Conservation (phyloP, 1,140 invertebrate species). For the Neuroterus valhalla region DNA sequence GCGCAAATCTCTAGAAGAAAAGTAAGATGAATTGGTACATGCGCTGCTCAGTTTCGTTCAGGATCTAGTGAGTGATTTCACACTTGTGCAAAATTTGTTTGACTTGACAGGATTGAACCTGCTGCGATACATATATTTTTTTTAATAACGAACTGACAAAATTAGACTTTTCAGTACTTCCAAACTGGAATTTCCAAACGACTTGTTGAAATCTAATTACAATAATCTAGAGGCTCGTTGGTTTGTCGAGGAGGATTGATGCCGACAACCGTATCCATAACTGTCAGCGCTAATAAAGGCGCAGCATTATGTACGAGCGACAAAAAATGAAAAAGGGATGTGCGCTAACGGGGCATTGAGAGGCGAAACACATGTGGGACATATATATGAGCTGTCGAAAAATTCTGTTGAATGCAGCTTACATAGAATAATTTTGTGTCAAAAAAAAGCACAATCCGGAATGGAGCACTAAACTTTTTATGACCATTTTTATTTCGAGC, state of each 20-base stretch:
- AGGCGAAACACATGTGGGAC: background rate
- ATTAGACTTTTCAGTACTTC: constrained; percentile 10
- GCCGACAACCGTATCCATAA: constrained; percentile 19
- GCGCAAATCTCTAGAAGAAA: background rate
- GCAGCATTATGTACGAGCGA: background rate
- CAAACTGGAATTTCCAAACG: background rate
- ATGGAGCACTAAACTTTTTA: too few species aligned
- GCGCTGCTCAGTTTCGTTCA: too few species aligned
- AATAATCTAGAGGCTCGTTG: background rate
- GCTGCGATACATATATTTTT: background rate
- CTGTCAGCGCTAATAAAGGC: constrained; percentile 21
- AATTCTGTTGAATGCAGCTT: background rate
- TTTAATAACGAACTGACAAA: background rate
- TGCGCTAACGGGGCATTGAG: background rate
- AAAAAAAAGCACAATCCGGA: too few species aligned
- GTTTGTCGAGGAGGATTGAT: background rate
- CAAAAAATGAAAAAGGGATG: constrained; percentile 3
- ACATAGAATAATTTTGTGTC: background rate
- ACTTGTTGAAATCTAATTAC: constrained; percentile 22
- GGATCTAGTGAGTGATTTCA: background rate
- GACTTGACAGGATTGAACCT: background rate
- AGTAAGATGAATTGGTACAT: background rate
- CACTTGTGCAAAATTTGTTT: background rate
- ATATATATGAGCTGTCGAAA: background rate
- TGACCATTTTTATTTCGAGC: too few species aligned